These are phyloP conservation scores for Micronycteris hirsuta DNA, from an alignment of 2,113 vertebrate genomes.

Conservation along the genomic window DNA sequence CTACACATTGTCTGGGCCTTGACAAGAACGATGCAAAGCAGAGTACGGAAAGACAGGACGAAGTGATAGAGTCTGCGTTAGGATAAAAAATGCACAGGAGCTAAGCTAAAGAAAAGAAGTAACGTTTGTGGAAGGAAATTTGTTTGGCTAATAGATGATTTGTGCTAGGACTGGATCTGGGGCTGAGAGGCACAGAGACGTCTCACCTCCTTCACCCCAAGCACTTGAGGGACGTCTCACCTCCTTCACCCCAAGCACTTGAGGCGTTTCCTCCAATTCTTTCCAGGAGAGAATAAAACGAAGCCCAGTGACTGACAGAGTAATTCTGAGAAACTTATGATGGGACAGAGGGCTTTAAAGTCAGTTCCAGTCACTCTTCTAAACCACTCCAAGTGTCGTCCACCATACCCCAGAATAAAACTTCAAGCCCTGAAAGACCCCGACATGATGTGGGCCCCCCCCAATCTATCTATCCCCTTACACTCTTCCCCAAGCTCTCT, in stretches of 20 bases:
- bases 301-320: not conserved
- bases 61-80: not conserved
- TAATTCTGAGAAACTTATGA: fast-evolving
- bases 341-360: not conserved
- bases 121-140: not conserved
- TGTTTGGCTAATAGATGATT: not conserved
- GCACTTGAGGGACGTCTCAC: not conserved
- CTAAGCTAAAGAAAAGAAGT: not conserved
- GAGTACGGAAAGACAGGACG: not conserved
- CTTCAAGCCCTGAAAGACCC: not conserved
- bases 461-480: not conserved
- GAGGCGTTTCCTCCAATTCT: not conserved
- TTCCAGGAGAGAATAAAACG: not conserved
- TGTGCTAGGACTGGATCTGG: not conserved
- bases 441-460: not conserved
- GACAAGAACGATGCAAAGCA: not conserved
- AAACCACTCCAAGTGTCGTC: not conserved
- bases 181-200: too few species aligned
- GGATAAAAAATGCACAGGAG: not conserved
- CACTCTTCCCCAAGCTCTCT: not conserved
- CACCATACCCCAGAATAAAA: not conserved
- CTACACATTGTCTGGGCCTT: not conserved
- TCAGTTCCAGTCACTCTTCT: not conserved
- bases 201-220: not conserved
- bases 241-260: not conserved